Conservation (phyloP, 2,888 invertebrate species). For the Alloscopus bannaensis region DNA sequence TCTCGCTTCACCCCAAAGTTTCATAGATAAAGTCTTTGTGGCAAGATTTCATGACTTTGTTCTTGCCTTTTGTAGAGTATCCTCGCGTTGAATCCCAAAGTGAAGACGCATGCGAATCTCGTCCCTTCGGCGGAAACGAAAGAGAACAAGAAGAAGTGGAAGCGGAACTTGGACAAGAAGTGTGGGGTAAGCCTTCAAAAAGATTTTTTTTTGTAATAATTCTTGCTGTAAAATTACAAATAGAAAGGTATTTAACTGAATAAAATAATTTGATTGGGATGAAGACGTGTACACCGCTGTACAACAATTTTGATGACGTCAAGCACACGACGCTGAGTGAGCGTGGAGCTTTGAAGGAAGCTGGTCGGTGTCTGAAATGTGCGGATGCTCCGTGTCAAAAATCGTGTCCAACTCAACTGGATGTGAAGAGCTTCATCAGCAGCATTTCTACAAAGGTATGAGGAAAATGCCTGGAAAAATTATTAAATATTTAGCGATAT, state of each 20-base stretch:
- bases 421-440: constrained; percentile 96
- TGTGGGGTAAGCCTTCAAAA: constrained; percentile 81
- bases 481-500: no score
- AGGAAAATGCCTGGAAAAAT: no score
- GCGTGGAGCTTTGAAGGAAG: constrained; percentile 93
- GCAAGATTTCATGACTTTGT: no score
- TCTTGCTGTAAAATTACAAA: no score
- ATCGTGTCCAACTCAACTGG: constrained; percentile 98
- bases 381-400: constrained; percentile 99
- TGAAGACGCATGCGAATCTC: constrained; percentile 84
- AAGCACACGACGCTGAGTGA: constrained; percentile 98
- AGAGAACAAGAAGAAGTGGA: constrained; percentile 94
- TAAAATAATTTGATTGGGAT: constrained; percentile 69
- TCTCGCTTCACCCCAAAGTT: not conserved
- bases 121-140: constrained; percentile 92
- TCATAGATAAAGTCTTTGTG: no score
- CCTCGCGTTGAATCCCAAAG: constrained; percentile 88
- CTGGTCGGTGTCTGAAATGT: constrained; percentile 91
- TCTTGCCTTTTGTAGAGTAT: constrained; percentile 86
- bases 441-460: constrained; percentile 94
- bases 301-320: constrained; percentile 96
- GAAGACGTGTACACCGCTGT: constrained; percentile 81
- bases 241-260: not conserved
- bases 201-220: no score
- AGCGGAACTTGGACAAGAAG: constrained; percentile 90